A percentile compares a stretch with the other conserved stretches of the same genome.
phyloP scores from a whole-genome alignment of 1,140 invertebrate genomes.

The Atta texana region DNA sequence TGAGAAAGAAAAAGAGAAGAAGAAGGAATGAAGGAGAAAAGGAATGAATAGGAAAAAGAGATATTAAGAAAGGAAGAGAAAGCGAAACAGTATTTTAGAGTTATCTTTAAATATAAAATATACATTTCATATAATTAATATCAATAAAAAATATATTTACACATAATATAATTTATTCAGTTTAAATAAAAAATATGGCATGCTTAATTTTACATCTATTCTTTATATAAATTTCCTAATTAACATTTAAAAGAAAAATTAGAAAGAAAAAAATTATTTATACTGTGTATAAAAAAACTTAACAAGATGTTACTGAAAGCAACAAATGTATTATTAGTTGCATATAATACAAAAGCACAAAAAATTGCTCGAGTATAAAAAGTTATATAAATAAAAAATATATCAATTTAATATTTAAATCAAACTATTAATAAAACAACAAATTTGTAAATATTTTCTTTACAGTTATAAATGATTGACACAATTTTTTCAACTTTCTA shows the following conservation, averaged over 20 bases:
- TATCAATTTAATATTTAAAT: slow-evolving; percentile 15
- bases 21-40: neutral
- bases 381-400: slow-evolving; percentile 30
- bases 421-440: slow-evolving; percentile 39
- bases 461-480: slow-evolving; percentile 44
- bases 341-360: slow-evolving; percentile 53
- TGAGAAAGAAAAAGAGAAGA: neutral
- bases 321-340: slow-evolving; percentile 46
- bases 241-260: neutral
- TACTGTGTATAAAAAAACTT: neutral
- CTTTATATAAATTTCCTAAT: slow-evolving; percentile 21
- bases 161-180: slow-evolving; percentile 27
- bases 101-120: slow-evolving; percentile 42
- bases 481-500: slow-evolving; percentile 45
- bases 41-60: neutral
- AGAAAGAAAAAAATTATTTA: neutral
- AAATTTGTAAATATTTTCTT: slow-evolving; percentile 38
- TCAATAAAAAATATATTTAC: slow-evolving; percentile 42
- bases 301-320: slow-evolving; percentile 32
- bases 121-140: slow-evolving; percentile 54
- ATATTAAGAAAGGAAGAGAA: neutral
- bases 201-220: slow-evolving; percentile 25
- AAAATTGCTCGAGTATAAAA: slow-evolving; percentile 42
- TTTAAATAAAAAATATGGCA: slow-evolving; percentile 47
- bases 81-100: neutral